Percentiles rank a stretch among this genome's conserved stretches.
These are phyloP conservation scores for Scaeva pyrastri DNA, from an alignment of 2,888 invertebrate species.

Conservation along the genomic window DNA sequence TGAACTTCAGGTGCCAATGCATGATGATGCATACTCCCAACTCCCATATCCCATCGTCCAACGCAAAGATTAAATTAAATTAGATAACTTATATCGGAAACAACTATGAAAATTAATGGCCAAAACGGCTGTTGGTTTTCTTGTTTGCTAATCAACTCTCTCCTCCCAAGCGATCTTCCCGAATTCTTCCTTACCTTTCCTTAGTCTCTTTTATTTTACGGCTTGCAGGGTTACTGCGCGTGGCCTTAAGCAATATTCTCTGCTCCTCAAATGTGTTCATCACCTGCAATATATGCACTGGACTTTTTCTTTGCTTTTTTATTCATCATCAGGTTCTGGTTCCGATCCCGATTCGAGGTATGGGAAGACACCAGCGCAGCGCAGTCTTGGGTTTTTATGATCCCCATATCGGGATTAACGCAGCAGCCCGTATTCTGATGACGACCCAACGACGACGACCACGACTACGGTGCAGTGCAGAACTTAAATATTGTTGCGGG, in stretches of 20 bases:
- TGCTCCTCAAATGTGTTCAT: constrained; percentile 16
- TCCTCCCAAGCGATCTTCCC: too few relatives aligned
- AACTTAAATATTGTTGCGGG: constrained; percentile 33
- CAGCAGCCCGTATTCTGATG: too few relatives aligned
- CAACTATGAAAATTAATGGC: constrained; percentile 50
- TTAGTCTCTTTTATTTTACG: not conserved
- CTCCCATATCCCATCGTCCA: constrained; percentile 11
- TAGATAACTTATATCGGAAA: constrained; percentile 46
- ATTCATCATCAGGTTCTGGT: constrained; percentile 28
- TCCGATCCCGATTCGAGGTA: constrained; percentile 2
- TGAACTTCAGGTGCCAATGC: constrained; percentile 11
- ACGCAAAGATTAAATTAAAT: constrained; percentile 63
- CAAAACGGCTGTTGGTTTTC: constrained; percentile 60
- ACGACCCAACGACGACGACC: too few relatives aligned
- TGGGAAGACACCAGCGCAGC: not conserved
- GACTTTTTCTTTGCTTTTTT: not conserved
- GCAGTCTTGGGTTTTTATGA: constrained; percentile 14
- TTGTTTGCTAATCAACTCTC: constrained; percentile 49
- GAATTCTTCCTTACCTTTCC: constrained; percentile 34
- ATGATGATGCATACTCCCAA: not conserved
- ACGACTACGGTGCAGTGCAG: not conserved
- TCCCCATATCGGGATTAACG: constrained; percentile 41
- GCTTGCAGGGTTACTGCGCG: constrained; percentile 15
- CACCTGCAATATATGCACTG: constrained; percentile 37
- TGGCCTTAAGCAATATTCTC: constrained; percentile 33